Evolutionary conservation across 2,888 invertebrate genomes (phyloP).

Genomic region (Lepeophtheirus nordmannii): DNA sequence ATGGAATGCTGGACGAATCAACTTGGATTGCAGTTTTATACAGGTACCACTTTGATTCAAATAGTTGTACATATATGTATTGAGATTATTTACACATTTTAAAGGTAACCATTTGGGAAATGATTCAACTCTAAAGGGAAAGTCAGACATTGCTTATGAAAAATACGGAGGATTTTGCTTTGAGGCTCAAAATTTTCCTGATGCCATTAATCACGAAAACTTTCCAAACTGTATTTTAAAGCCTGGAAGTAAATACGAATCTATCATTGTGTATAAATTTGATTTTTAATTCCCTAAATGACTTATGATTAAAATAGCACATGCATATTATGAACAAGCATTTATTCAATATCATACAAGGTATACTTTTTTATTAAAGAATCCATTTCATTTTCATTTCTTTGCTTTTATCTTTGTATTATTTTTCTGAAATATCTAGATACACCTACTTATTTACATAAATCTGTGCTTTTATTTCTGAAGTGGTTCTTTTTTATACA

Average conservation of each 20-base stretch:
- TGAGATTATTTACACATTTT: no score
- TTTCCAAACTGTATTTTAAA: constrained; percentile 9
- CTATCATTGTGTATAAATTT: neutral
- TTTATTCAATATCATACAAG: no score
- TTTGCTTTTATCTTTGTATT: no score
- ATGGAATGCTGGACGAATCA: constrained; percentile 22
- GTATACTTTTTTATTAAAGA: no score
- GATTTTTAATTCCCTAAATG: neutral
- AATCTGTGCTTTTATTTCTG: no score
- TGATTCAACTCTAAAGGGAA: neutral
- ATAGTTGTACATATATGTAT: neutral
- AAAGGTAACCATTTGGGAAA: constrained; percentile 3
- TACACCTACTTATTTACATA: no score
- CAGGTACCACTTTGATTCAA: neutral
- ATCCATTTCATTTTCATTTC: no score
- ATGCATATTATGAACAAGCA: no score
- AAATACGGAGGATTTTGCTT: constrained; percentile 17
- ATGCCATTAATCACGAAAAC: constrained; percentile 13
- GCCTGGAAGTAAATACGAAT: constrained; percentile 7
- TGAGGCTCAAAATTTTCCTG: constrained; percentile 10
- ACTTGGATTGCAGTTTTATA: constrained; percentile 23
- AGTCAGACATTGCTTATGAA: neutral
- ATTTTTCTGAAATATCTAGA: no score
- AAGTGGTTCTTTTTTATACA: no score
- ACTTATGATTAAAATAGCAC: neutral